Conservation (phyloP, 2,113 vertebrate species). For the Anser cygnoides region DNA sequence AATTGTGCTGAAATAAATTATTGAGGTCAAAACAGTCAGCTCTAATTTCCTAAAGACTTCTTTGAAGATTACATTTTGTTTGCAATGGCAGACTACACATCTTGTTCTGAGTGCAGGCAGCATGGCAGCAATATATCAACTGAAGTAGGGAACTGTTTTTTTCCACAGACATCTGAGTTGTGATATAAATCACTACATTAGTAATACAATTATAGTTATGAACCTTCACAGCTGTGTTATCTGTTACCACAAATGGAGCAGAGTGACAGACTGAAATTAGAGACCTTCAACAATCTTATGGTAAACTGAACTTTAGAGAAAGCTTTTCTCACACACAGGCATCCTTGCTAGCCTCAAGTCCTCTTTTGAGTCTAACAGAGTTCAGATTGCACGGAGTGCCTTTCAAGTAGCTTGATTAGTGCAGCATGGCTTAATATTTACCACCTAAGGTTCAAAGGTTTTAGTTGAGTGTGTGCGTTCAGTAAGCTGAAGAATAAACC, state of each 20-base stretch:
- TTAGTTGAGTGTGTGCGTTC: background rate
- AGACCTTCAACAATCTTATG: background rate
- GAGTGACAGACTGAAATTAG: background rate
- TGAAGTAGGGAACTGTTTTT: background rate
- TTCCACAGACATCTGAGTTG: background rate
- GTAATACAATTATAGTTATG: background rate
- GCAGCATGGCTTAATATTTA: background rate
- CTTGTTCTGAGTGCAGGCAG: background rate
- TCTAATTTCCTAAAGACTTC: background rate
- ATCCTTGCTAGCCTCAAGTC: background rate
- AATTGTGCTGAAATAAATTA: background rate
- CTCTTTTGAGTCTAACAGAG: background rate
- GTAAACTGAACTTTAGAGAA: background rate
- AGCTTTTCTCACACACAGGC: background rate
- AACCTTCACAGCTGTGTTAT: background rate
- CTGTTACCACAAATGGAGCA: background rate
- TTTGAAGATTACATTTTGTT: background rate
- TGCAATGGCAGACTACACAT: background rate
- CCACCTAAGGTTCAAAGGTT: background rate
- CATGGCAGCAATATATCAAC: background rate
- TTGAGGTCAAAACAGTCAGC: background rate
- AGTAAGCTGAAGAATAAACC: background rate
- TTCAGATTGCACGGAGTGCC: background rate
- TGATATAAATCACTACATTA: background rate
- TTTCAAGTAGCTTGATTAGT: background rate